These are phyloP conservation scores for Sebastes minor DNA, from an alignment of 2,797 vertebrate genomes.

Conservation along the genomic window DNA sequence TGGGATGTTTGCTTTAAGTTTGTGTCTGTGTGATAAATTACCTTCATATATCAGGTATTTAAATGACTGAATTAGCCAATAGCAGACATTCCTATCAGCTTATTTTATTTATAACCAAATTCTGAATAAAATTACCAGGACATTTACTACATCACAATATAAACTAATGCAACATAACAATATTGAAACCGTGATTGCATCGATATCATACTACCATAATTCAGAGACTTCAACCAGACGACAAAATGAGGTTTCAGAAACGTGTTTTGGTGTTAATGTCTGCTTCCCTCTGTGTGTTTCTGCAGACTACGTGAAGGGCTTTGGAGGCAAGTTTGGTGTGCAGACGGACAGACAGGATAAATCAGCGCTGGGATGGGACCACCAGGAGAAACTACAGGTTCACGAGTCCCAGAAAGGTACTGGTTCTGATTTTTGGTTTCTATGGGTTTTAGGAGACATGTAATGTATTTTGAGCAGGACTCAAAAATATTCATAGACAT, in stretches of 20 bases:
- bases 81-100: background rate
- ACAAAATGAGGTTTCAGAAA: no score
- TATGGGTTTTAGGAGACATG: background rate
- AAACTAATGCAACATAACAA: no score
- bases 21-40: background rate
- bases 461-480: background rate
- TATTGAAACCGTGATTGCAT: no score
- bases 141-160: no score
- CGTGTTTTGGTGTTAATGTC: background rate
- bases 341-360: constrained; percentile 97
- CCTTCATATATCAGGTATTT: background rate
- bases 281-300: constrained; percentile 30
- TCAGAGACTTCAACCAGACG: no score
- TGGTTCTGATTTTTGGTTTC: background rate
- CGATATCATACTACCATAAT: no score
- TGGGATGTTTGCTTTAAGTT: background rate
- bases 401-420: constrained; percentile 98
- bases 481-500: no score
- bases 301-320: constrained; percentile 94
- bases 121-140: no score
- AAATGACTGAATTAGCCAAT: background rate
- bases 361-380: constrained; percentile 96
- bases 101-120: background rate
- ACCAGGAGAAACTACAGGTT: constrained; percentile 95
- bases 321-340: constrained; percentile 96